phyloP scores from a whole-genome alignment of 1,140 invertebrate species.

The Macrocentrus cingulum region DNA sequence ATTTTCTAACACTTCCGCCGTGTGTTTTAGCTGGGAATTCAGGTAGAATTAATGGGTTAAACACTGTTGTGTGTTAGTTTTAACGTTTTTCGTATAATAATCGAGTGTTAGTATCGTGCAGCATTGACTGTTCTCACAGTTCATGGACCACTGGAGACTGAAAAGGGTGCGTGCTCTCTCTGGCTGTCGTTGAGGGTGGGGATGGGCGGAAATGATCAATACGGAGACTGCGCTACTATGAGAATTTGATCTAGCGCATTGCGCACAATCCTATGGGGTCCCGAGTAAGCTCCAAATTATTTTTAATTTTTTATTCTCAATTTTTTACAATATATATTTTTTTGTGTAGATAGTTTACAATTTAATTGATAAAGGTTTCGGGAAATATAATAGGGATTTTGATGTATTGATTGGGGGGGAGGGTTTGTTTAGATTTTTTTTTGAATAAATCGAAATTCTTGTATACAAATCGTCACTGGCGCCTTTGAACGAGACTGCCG shows the following conservation, averaged over 20 bases:
- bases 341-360: too few species aligned
- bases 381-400: background rate
- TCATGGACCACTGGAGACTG: conserved; percentile 47
- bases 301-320: too few species aligned
- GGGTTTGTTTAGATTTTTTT: background rate
- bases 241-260: background rate
- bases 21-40: background rate
- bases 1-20: too few species aligned
- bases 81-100: background rate
- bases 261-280: conserved; percentile 22
- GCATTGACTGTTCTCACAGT: conserved; percentile 42
- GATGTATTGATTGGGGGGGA: background rate
- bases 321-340: too few species aligned
- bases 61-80: background rate
- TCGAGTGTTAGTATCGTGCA: conserved; percentile 24
- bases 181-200: conserved; percentile 2
- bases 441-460: conserved; percentile 1
- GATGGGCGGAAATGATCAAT: conserved; percentile 25
- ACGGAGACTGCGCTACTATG: conserved; percentile 18
- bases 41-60: background rate
- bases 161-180: conserved; percentile 15
- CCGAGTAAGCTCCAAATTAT: background rate
- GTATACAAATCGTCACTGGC: conserved; percentile 18
- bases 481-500: conserved; percentile 3
- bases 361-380: too few species aligned